A percentile compares a stretch with the other conserved stretches of the same genome.
Conservation (phyloP, 1,140 invertebrate genomes). For the Magallana gigas region DNA sequence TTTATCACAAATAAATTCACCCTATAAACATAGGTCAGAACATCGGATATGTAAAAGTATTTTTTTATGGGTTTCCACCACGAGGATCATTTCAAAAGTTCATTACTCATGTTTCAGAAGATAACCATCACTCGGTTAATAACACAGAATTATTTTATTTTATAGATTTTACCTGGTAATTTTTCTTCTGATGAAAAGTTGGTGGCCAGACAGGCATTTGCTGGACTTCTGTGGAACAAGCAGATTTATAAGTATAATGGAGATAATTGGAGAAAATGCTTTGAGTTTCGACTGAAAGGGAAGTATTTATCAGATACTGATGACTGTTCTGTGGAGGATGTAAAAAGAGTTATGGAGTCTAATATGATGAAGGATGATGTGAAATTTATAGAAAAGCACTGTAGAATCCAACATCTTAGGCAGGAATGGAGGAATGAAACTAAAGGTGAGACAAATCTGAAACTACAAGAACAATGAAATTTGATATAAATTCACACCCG, state of each 20-base stretch:
- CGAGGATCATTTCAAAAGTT: too few relatives aligned
- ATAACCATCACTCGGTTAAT: too few relatives aligned
- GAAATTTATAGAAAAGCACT: neutral
- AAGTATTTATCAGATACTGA: neutral
- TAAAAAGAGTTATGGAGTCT: neutral
- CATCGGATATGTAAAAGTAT: too few relatives aligned
- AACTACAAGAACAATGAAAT: too few relatives aligned
- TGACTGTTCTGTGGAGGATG: neutral
- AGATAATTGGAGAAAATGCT: neutral
- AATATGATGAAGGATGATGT: neutral
- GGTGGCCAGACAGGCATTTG: slow-evolving; percentile 69
- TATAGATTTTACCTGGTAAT: neutral
- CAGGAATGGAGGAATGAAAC: neutral
- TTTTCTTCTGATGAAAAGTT: slow-evolving; percentile 5
- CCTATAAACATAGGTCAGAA: too few relatives aligned
- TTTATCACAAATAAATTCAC: too few relatives aligned
- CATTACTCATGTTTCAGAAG: too few relatives aligned
- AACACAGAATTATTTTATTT: too few relatives aligned
- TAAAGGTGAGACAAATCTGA: neutral
- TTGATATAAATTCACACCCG: too few relatives aligned
- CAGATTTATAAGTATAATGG: slow-evolving; percentile 76
- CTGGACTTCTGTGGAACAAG: slow-evolving; percentile 78
- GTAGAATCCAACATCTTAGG: neutral
- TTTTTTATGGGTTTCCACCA: too few relatives aligned
- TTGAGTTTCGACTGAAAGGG: neutral